Base-by-base conservation (phyloP, 2,113 vertebrate genomes). In the Rhizomys pruinosus region DNA sequence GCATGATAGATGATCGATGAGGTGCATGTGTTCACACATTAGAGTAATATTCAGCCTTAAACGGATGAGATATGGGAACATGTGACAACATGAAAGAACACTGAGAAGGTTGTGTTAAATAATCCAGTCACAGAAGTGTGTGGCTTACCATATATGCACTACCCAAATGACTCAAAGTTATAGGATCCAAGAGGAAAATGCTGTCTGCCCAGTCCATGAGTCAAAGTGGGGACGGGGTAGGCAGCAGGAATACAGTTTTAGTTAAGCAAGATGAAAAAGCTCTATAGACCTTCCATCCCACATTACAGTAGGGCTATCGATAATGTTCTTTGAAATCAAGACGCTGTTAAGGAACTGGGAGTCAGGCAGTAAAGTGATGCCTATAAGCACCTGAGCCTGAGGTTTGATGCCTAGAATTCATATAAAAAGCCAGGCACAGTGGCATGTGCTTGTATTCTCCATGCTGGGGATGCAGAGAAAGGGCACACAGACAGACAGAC, bases 1-100 rank as follows among this genome's bases (percentile, higher is more conserved):
- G 1, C 5, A n/a, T 0, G 47, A 4, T 0, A 34, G 15, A 25
- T 47, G 37, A 66, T 64, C 59, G 73, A 47, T 27, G 19, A 64
- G 13, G 22, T 27, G 3, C 3, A 17, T 4, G 19, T 32, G 27
- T 32, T 4, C 13, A 72, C 16, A 20, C n/a, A 9, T 1, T 19
- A 39, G 57, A 34, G 34, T 68, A 39, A 16, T 25, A 39, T 34
- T 85, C 37, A 44, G 13, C 11, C 20, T 69, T 22, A 16, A 59
- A n/a, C 29, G 19, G 16, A 37, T 32, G 57, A 55, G 29, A 23
- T 12, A n/a, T 34, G 34, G 4, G 9, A 66, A 2, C 55, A 71
- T 3, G 1, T 0, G 0, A 59, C 10, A 12, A 22, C 3, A 22
- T 7, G 7, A 6, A 61, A 25, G 6, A 57, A 37, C 9, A 64